Evolutionary conservation across 2,797 vertebrate genomes (phyloP), one percentile per base, ranked within the genome.

Genomic region (Gobionotothen gibberifrons): DNA sequence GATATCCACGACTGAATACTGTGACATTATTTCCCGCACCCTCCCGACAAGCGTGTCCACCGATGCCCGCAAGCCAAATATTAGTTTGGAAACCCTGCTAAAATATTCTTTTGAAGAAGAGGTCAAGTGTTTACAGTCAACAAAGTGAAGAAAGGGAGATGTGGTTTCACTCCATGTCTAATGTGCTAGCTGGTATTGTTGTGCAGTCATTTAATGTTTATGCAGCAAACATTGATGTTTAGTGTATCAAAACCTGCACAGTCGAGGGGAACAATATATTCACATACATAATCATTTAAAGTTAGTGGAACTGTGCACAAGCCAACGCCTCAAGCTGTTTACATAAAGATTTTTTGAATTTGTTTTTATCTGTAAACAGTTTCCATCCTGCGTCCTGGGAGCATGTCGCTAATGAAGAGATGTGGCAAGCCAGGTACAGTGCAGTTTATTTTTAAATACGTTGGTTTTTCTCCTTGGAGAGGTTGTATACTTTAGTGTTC

Each of bases 351-450:
- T 26, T 26, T 26, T 26, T 26, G 4, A 44, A 19, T 42, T 2
- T 29, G 69, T 44, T 59, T 79, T 52, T 29, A 64, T 75, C 44
- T 83, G 54, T 75, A 64, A 76, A 74, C 90, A 99, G 98, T 91
- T 99, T 99, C 90, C 92, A 94, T 75, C 90, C 95, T 59, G 93
- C 95, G 62, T 98, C 97, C 59, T 99, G 98, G 98, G 98, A 99
- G 90, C 94, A 92, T 26, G 96, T 99, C 3, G 97, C 97, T 88
- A 99, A 99, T 4, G 98, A 99, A 88, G 98, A 99, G 92, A 99
- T 99, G 97, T 99, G 98, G 98, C 98, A 99, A 92, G 96, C 98
- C 88, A 98, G 98, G 98, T 99, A 92, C 90, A 63, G 69, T 69
- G 1, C 78, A 74, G 43, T 62, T 59, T 65, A 8, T 36, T 36